A percentile compares a stretch with the other conserved stretches of the same genome.
These are phyloP conservation scores for Drosophila pullipes DNA, from an alignment of 2,888 invertebrate species.

Conservation along the genomic window DNA sequence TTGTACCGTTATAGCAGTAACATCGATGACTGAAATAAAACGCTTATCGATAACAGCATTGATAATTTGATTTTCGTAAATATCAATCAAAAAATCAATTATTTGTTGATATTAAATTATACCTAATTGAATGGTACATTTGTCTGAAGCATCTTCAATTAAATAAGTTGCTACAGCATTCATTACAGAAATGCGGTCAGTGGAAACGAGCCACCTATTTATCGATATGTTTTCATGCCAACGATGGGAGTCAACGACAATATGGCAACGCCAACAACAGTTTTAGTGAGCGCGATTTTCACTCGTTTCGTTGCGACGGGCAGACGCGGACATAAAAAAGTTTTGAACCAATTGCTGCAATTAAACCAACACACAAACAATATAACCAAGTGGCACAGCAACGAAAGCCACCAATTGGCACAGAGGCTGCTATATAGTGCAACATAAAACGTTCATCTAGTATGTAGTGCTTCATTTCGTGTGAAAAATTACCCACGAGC, in stretches of 20 bases:
- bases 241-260: slow-evolving; percentile 4
- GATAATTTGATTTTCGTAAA: background rate
- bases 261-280: slow-evolving; percentile 40
- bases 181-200: background rate
- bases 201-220: slow-evolving; percentile 4
- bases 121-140: background rate
- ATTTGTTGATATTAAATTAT: background rate
- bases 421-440: slow-evolving; percentile 34
- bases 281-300: slow-evolving; percentile 46
- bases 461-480: slow-evolving; percentile 43
- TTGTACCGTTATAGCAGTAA: background rate
- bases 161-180: background rate
- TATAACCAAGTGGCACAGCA: slow-evolving; percentile 40
- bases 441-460: slow-evolving; percentile 23
- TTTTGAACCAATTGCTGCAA: slow-evolving; percentile 35
- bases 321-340: slow-evolving; percentile 51
- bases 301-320: slow-evolving; percentile 48
- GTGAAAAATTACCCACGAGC: slow-evolving; percentile 39
- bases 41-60: background rate
- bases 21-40: background rate
- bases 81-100: background rate
- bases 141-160: background rate
- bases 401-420: slow-evolving; percentile 40
- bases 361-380: slow-evolving; percentile 51
- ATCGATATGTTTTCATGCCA: slow-evolving; percentile 24